Evolutionary conservation across 2,113 vertebrate genomes (phyloP).

Genomic region (Erythrocercus mccallii): DNA sequence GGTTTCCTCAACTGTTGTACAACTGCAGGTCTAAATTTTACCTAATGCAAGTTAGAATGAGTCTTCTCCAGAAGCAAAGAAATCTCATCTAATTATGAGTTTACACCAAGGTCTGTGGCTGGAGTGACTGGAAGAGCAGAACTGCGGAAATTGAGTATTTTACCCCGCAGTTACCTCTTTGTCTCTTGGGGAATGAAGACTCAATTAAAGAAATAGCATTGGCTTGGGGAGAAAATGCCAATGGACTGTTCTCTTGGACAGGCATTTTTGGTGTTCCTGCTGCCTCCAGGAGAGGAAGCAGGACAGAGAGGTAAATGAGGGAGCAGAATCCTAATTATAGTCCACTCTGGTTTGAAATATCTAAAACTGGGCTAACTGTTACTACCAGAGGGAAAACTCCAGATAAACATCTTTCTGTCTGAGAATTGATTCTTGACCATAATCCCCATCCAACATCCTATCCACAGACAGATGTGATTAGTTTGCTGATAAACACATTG

Average conservation of each 20-base stretch:
- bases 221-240: not conserved
- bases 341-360: not conserved
- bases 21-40: not conserved
- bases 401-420: not conserved
- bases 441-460: not conserved
- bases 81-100: not conserved
- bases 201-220: constrained; percentile 20
- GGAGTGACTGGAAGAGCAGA: not conserved
- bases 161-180: not conserved
- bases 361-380: not conserved
- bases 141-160: not conserved
- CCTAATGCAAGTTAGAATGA: not conserved
- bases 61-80: not conserved
- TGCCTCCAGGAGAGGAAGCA: not conserved
- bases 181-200: not conserved
- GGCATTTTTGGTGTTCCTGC: not conserved
- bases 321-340: not conserved
- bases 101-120: not conserved
- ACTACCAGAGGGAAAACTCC: not conserved
- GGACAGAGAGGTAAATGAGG: not conserved
- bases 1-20: not conserved
- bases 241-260: not conserved
- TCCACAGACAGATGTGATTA: not conserved
- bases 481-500: not conserved
- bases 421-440: not conserved